Base-by-base conservation (phyloP, 2,888 invertebrate species). In the Flexamia atlantica region DNA sequence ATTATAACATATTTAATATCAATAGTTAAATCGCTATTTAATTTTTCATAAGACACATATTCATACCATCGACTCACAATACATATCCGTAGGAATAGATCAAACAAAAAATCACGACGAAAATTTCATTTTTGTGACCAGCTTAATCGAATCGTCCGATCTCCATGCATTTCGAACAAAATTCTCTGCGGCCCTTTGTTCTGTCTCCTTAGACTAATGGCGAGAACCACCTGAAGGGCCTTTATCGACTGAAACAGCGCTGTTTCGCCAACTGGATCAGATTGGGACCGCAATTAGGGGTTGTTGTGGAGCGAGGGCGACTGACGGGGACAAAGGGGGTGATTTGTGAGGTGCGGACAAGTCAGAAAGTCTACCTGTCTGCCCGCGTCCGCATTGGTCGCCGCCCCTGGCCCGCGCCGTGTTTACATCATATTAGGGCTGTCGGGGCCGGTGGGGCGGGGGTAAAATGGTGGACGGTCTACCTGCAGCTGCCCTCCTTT, bases 301-400 rank as follows among this genome's bases (percentile, higher is more conserved):
- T 46, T 76, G 76, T 76, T 76, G 50, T 50, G 3, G 42, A 50
- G 42, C 42, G 40, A 72, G 72, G 72, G 40, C 72, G 28, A 50
- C 76, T 76, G 76, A 50, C 76, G 28, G 32, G 32, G 17, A 79
- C 32, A 76, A 46, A 28, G 74, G 40, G 74, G 46, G 46, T 76
- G 74, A 76, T 76, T 76, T 76, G 74, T 76, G 74, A 57, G 79
- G 79, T 79, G 79, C 79, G 57, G 79, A 79, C 79, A 76, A 42
- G 74, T 70, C 70, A 76, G 72, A 25, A 42, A 50, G 76, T 76
- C 76, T 50, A 50, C 76, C 76, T 50, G 46, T 40, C n/a, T n/a
- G n/a, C n/a, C n/a, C n/a, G n/a, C n/a, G n/a, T n/a, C n/a, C n/a
- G n/a, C n/a, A n/a, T n/a, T n/a, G n/a, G n/a, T n/a, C n/a, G 17